These are phyloP conservation scores for Probosciger aterrimus DNA, from an alignment of 2,113 vertebrate genomes.

Conservation along the genomic window DNA sequence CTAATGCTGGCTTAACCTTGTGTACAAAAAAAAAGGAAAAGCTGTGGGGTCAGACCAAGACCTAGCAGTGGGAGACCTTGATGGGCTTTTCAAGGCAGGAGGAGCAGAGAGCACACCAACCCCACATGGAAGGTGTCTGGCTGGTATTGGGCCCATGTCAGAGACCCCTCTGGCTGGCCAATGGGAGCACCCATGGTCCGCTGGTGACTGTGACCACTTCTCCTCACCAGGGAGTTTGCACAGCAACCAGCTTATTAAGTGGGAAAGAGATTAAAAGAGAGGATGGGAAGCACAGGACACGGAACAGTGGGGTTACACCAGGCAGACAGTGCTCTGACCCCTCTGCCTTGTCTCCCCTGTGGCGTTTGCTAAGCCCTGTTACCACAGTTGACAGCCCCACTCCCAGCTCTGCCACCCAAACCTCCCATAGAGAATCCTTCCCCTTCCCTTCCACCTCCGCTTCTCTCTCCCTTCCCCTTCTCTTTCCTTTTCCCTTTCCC, in stretches of 20 bases:
- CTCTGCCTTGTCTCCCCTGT: fast-evolving
- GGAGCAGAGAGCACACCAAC: background rate
- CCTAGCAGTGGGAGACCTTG: background rate
- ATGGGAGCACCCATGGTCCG: fast-evolving
- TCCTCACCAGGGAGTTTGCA: fast-evolving
- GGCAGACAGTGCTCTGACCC: background rate
- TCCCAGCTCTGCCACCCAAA: background rate
- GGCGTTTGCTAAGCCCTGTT: background rate
- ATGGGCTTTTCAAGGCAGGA: background rate
- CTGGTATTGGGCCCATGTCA: fast-evolving
- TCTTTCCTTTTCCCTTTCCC: background rate
- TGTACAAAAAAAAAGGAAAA: background rate
- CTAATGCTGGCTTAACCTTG: background rate
- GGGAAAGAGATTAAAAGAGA: background rate
- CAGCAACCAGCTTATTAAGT: background rate
- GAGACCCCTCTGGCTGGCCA: background rate
- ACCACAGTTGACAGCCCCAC: background rate
- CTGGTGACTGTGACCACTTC: background rate
- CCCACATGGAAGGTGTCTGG: background rate
- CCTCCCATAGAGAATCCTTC: background rate
- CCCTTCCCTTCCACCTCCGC: too few species aligned
- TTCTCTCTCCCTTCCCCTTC: too few species aligned
- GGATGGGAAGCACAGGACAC: background rate
- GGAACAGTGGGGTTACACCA: fast-evolving
- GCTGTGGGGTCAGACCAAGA: background rate